phyloP scores from a whole-genome alignment of 1,140 invertebrate genomes.

The Neodiprion fabricii region DNA sequence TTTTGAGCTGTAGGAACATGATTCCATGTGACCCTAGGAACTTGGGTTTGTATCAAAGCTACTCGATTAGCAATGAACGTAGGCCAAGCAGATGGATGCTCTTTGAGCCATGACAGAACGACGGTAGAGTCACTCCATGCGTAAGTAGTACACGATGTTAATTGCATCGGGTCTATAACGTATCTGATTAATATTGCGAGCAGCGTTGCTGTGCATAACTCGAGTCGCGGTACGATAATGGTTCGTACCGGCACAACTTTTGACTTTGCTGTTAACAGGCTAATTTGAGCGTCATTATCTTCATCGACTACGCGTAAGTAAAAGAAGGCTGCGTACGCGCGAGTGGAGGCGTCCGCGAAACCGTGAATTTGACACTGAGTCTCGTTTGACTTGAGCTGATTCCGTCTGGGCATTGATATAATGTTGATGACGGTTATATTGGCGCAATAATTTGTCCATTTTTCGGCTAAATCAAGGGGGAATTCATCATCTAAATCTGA shows the following conservation, averaged over 20 bases:
- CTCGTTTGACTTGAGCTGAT: not conserved
- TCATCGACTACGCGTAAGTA: slow-evolving; percentile 17
- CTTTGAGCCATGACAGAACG: slow-evolving; percentile 22
- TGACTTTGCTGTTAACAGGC: slow-evolving; percentile 25
- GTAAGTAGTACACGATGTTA: not conserved
- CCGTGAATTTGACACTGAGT: slow-evolving; percentile 22
- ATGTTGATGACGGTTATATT: not conserved
- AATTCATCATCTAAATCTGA: slow-evolving; percentile 10
- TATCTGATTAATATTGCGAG: slow-evolving; percentile 9
- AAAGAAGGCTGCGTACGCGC: slow-evolving; percentile 28
- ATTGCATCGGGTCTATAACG: not conserved
- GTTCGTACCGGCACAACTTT: slow-evolving; percentile 43
- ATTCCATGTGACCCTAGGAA: slow-evolving; percentile 21
- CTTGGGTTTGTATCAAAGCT: slow-evolving; percentile 31
- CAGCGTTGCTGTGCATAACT: slow-evolving; percentile 28
- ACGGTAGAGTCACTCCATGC: slow-evolving; percentile 25
- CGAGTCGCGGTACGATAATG: slow-evolving; percentile 32
- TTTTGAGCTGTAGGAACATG: slow-evolving; percentile 29
- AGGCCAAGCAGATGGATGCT: slow-evolving; percentile 31
- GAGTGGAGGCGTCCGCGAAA: slow-evolving; percentile 27
- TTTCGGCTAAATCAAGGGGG: not conserved
- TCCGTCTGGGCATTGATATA: slow-evolving; percentile 23
- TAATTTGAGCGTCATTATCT: not conserved
- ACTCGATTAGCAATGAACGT: slow-evolving; percentile 45
- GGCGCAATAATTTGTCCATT: not conserved